A percentile compares a stretch with the other conserved stretches of the same genome.
Evolutionary conservation across 2,797 vertebrate species (phyloP).

Genomic region (Sitta carolinensis): DNA sequence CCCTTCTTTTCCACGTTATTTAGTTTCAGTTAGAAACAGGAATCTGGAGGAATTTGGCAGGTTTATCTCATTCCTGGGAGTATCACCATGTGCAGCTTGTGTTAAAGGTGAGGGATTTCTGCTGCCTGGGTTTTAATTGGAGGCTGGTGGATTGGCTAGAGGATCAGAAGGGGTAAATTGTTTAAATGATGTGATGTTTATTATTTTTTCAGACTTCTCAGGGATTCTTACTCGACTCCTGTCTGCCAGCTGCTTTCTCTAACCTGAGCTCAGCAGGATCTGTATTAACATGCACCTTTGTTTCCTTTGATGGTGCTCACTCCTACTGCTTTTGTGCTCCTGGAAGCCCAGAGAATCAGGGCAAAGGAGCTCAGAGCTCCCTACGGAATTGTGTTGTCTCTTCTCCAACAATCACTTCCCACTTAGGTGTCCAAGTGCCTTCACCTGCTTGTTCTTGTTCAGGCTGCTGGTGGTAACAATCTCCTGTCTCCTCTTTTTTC

Average conservation of each 20-base stretch:
- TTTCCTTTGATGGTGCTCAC: not conserved
- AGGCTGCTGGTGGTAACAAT: not conserved
- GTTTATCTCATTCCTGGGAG: slow-evolving; percentile 2
- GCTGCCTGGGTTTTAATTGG: not conserved
- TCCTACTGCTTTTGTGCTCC: not conserved
- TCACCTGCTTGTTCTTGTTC: not conserved
- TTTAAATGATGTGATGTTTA: not conserved
- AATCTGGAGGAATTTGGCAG: slow-evolving; percentile 3
- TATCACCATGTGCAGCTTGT: not conserved
- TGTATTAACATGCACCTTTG: not conserved
- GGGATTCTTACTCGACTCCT: slow-evolving; percentile 57
- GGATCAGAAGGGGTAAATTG: not conserved
- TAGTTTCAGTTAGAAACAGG: slow-evolving; percentile 9
- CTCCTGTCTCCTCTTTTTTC: not conserved
- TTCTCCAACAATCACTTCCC: not conserved
- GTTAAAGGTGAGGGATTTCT: not conserved
- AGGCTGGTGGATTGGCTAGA: not conserved
- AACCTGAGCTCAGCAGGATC: not conserved
- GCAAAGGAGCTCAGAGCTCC: not conserved
- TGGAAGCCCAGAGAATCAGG: not conserved
- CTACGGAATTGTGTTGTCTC: not conserved
- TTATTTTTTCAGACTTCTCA: slow-evolving; percentile 64
- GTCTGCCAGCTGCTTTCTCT: slow-evolving; percentile 1
- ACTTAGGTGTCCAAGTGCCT: not conserved
- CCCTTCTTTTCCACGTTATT: not conserved